Evolutionary conservation across 2,797 vertebrate species (phyloP).

Genomic region (Catostomus latipinnis): DNA sequence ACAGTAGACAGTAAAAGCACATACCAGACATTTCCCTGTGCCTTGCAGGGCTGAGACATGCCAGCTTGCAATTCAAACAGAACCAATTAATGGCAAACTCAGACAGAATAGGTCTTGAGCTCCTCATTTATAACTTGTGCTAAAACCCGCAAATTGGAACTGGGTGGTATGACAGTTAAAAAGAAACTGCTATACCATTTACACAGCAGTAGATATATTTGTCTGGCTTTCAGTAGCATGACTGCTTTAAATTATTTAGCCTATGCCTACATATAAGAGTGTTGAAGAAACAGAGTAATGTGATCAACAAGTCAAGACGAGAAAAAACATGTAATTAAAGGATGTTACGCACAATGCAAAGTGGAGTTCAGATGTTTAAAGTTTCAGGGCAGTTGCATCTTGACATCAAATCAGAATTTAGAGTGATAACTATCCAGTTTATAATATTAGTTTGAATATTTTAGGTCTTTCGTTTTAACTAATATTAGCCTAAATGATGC

Average conservation of each 20-base stretch:
- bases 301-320: background rate
- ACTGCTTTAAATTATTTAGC: background rate
- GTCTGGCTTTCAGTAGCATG: no score
- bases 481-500: background rate
- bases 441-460: background rate
- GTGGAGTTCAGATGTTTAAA: background rate
- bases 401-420: background rate
- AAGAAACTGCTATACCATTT: background rate
- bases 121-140: background rate
- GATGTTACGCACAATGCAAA: background rate
- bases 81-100: conserved; percentile 21
- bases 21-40: conserved; percentile 16
- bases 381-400: background rate
- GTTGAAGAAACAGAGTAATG: no score
- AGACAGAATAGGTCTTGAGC: conserved; percentile 3
- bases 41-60: conserved; percentile 5
- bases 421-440: background rate
- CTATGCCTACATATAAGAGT: background rate
- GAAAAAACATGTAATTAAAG: background rate
- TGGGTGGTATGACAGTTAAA: background rate
- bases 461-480: background rate
- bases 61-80: conserved; percentile 24
- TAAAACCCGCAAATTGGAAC: background rate
- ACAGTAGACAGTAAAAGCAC: conserved; percentile 15
- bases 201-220: no score